phyloP scores from a whole-genome alignment of 64 coral and sea anemone species.

The Catalaphyllia jardinei region DNA sequence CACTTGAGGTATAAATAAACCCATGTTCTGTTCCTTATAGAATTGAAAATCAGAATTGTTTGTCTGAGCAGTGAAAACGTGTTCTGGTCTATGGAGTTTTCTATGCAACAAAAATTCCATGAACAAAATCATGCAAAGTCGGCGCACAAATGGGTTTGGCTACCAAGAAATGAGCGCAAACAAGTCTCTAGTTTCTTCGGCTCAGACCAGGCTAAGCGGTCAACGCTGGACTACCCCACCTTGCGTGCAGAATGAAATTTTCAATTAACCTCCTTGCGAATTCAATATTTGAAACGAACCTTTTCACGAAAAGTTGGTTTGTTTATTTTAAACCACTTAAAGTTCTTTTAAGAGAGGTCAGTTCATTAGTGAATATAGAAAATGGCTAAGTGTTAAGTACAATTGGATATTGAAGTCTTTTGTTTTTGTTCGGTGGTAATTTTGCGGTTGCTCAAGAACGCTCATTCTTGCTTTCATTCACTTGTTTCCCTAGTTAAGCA shows the following conservation, averaged over 20 bases:
- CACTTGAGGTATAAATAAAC: no score
- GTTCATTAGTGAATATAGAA: not conserved
- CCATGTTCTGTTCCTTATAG: no score
- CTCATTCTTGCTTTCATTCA: not conserved
- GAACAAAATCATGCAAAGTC: no score
- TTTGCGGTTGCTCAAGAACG: not conserved
- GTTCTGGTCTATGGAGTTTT: no score
- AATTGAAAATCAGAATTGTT: no score
- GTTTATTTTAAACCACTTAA: not conserved
- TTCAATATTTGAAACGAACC: not conserved
- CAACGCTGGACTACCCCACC: no score
- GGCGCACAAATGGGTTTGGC: no score
- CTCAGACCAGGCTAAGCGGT: no score
- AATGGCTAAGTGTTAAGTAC: not conserved
- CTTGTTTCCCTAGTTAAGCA: not conserved
- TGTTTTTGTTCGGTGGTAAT: not conserved
- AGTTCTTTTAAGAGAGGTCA: not conserved
- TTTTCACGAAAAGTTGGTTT: not conserved
- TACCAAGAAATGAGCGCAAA: no score
- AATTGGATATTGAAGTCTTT: not conserved
- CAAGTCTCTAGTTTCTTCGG: no score
- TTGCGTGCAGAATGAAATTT: not conserved
- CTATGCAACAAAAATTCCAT: no score
- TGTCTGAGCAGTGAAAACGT: no score
- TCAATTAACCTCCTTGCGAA: not conserved